Percentiles rank a stretch among this genome's conserved stretches.
Evolutionary conservation across 2,888 invertebrate species (phyloP).

Genomic region (Lycocerus yunnanus): DNA sequence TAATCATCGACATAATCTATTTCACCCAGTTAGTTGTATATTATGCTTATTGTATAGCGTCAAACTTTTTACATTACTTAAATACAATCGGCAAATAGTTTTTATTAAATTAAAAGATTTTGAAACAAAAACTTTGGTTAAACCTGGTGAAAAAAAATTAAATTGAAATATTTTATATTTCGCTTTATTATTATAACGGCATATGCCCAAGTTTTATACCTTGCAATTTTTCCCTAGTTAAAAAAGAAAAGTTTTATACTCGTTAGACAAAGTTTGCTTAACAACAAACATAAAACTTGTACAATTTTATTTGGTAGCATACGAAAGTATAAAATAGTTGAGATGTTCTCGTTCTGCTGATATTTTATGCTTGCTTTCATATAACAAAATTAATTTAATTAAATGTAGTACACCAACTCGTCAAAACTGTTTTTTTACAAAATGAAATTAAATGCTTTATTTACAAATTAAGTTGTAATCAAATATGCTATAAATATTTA

Average conservation of each 20-base stretch:
- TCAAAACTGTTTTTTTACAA: not conserved
- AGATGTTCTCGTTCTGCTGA: conserved; percentile 13
- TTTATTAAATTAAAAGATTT: not conserved
- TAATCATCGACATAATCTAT: not conserved
- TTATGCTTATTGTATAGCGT: not conserved
- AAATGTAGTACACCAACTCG: not conserved
- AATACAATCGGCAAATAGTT: not conserved
- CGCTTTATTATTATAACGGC: not conserved
- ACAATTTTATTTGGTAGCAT: conserved; percentile 37
- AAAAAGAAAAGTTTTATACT: conserved; percentile 35
- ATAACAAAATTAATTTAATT: conserved; percentile 12
- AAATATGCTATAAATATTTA: not conserved
- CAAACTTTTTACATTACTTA: not conserved
- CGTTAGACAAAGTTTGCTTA: conserved; percentile 40
- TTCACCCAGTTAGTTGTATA: not conserved
- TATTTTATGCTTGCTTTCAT: conserved; percentile 21
- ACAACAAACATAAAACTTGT: conserved; percentile 46
- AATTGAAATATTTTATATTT: not conserved
- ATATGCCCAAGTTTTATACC: not conserved
- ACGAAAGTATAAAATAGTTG: conserved; percentile 28
- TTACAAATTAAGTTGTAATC: not conserved
- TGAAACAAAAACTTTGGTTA: not conserved
- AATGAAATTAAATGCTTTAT: not conserved
- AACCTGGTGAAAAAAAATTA: not conserved
- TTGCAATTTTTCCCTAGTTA: conserved; percentile 8